Base-by-base conservation (phyloP, 2,888 invertebrate genomes). In the Pheosia gnoma region DNA sequence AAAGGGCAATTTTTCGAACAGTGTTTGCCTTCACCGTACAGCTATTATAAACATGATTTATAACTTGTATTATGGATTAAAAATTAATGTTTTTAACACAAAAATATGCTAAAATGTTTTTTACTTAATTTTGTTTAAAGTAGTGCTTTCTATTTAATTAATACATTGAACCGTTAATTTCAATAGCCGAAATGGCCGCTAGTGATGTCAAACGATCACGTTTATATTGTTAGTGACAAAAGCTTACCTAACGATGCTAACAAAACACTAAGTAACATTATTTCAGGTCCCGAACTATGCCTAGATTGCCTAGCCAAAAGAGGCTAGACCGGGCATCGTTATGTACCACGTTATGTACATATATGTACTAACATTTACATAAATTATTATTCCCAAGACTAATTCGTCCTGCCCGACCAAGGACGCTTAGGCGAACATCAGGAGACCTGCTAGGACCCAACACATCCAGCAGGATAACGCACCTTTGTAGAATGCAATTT, bases 381-480 rank as follows among this genome's bases (percentile, higher is more conserved):
- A 90, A 92, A 91, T 92, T 93, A 92, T 93, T 90, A 92, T 91
- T 91, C 91, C 88, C 87, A 80, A 85, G 87, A 88, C 90, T 91
- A 93, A 93, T 93, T 92, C 89, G 89, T 89, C 90, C 89, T 89
- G 87, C 86, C 85, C 86, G 88, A 81, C 86, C 91, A 93, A 93
- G 92, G 92, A 90, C 85, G 82, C 79, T 83, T 75, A 80, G 83
- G 79, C 74, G 45, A 57, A 52, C 47, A 71, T 78, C 71, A 75
- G 80, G 83, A 87, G 85, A 86, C 86, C 87, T 90, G 82, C 82
- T 87, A 87, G 85, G 87, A 86, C 84, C 85, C 81, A 79, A 66
- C 45, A 36, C 51, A 54, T 43, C 5, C 4, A 60, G 65, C 43
- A 2, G 66, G 1, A 86, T 67, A 70, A 37, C 64, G 53, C 67